Conservation (phyloP, 1,140 invertebrate species). For the Lepidurus apus region DNA sequence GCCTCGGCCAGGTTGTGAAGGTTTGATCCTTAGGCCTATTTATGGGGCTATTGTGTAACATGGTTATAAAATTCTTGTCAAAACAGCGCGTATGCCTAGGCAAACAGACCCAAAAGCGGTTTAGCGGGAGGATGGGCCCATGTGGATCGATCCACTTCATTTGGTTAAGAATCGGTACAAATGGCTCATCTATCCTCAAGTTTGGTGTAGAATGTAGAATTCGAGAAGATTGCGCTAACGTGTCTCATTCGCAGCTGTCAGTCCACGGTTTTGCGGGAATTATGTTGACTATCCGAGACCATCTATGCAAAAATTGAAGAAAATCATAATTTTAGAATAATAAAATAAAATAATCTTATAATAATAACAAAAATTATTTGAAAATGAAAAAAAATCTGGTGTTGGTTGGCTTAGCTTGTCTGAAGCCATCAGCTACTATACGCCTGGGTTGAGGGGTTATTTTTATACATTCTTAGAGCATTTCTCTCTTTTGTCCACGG, state of each 20-base stretch:
- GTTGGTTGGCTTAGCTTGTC: not conserved
- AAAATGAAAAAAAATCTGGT: not conserved
- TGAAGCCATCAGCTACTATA: slow-evolving; percentile 2
- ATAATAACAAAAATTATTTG: not conserved
- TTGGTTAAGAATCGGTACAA: not conserved
- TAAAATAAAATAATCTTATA: too few relatives aligned
- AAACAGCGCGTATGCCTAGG: not conserved
- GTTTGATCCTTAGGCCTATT: not conserved
- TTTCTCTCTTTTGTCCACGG: not conserved
- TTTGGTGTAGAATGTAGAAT: too few relatives aligned
- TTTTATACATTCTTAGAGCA: not conserved
- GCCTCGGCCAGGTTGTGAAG: too few relatives aligned
- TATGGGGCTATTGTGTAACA: slow-evolving; percentile 1
- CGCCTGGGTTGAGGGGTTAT: not conserved
- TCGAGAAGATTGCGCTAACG: not conserved
- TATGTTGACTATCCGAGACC: not conserved
- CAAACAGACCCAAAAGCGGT: not conserved
- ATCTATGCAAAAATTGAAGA: too few relatives aligned
- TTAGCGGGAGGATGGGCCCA: too few relatives aligned
- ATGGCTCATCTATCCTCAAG: not conserved
- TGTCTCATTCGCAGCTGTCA: not conserved
- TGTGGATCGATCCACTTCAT: not conserved
- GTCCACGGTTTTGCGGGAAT: not conserved
- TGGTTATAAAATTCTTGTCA: not conserved
- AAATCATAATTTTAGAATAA: too few relatives aligned